Evolutionary conservation across 1,140 invertebrate species (phyloP).

Genomic region (Andrena cerasifolii): DNA sequence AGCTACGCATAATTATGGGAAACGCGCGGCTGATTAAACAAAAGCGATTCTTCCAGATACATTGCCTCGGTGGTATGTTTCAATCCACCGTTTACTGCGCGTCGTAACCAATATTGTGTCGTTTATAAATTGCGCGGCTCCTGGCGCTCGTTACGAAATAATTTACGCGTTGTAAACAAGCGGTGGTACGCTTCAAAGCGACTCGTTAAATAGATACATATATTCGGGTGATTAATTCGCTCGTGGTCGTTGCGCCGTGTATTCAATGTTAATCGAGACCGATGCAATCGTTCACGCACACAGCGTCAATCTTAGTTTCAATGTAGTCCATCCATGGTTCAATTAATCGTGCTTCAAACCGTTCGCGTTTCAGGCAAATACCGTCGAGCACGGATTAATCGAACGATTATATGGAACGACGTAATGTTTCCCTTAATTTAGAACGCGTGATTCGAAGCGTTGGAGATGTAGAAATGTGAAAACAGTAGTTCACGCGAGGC

Average conservation of each 20-base stretch:
- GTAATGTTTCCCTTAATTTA: too few species aligned
- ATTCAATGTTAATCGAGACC: slow-evolving; percentile 35
- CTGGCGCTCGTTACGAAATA: slow-evolving; percentile 10
- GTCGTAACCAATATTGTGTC: slow-evolving; percentile 1
- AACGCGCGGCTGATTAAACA: too few species aligned
- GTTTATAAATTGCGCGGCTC: slow-evolving; percentile 9
- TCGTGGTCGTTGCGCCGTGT: not conserved
- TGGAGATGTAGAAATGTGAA: too few species aligned
- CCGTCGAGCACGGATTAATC: too few species aligned
- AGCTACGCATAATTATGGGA: too few species aligned
- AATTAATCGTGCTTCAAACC: slow-evolving; percentile 6
- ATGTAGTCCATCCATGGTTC: slow-evolving; percentile 11
- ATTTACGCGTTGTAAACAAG: slow-evolving; percentile 18
- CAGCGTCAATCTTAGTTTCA: slow-evolving; percentile 24
- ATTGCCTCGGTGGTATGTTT: not conserved
- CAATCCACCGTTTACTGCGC: not conserved
- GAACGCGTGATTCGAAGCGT: too few species aligned
- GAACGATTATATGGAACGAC: too few species aligned
- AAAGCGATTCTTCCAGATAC: too few species aligned
- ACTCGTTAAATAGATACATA: slow-evolving; percentile 23
- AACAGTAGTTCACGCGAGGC: too few species aligned
- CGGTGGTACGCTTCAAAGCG: slow-evolving; percentile 11
- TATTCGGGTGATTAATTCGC: slow-evolving; percentile 32
- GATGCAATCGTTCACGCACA: slow-evolving; percentile 34
- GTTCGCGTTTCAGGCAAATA: slow-evolving; percentile 9